Evolutionary conservation across 2,888 invertebrate genomes (phyloP).

Genomic region (Gari tellinella): DNA sequence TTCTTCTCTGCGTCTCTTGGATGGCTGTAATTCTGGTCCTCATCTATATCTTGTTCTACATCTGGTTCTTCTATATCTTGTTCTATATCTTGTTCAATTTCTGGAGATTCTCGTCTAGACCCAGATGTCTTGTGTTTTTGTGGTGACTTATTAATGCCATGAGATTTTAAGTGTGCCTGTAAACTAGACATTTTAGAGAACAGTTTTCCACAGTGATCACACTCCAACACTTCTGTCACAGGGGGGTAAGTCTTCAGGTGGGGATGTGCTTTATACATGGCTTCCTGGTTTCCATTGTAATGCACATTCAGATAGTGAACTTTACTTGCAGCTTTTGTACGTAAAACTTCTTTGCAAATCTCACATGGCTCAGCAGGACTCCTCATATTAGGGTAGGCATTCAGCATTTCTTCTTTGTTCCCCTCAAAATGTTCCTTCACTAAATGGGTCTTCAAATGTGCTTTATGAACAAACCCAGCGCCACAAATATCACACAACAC

Average conservation of each 20-base stretch:
- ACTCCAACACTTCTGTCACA: conserved; percentile 16
- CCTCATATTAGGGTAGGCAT: conserved; percentile 1
- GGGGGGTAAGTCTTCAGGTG: conserved; percentile 6
- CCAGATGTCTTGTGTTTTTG: no score
- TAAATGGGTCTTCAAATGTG: conserved; percentile 25
- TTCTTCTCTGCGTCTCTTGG: no score
- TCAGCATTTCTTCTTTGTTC: conserved; percentile 4
- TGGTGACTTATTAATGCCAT: no score
- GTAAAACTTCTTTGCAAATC: conserved; percentile 26
- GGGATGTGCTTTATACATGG: conserved; percentile 5
- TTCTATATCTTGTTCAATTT: no score
- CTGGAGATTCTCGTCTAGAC: no score
- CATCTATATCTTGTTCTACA: no score
- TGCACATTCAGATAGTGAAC: conserved; percentile 22
- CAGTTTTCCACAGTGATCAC: conserved; percentile 40
- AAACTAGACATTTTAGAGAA: conserved; percentile 14
- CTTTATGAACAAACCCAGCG: conserved; percentile 15
- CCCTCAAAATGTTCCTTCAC: conserved; percentile 11
- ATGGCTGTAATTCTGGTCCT: no score
- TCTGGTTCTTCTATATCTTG: no score
- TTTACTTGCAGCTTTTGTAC: conserved; percentile 10
- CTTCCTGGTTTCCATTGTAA: conserved; percentile 1
- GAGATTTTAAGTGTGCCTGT: conserved; percentile 12
- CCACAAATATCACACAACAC: conserved; percentile 34
- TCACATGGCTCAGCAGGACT: conserved; percentile 14